Base-by-base conservation (phyloP, 2,888 invertebrate species). In the Cataglyphis livida region DNA sequence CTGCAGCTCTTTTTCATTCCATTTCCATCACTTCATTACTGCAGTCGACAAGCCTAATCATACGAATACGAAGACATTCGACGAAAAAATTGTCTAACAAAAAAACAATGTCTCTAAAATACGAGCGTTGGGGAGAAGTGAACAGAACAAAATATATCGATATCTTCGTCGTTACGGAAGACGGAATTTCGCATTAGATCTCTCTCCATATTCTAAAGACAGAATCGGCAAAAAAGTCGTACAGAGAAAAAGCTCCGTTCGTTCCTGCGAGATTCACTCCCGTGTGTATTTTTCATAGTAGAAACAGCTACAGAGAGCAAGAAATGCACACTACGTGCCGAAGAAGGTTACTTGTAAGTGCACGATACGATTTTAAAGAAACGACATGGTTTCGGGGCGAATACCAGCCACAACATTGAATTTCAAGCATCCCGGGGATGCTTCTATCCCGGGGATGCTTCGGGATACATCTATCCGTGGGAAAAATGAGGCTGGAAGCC, bases 311-410 rank as follows among this genome's bases (percentile, higher is more conserved):
- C 10, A 25, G 28, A 18, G 61, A 15, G 3, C 25, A 21, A 65
- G 15, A 66, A 76, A 57, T 41, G n/a, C 4, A 41, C n/a, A 38
- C 35, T 59, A 41, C 35, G 25, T n/a, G 48, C 25, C 21, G 59
- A 15, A 21, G 48, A 65, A 76, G 4, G 51, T 66, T 65, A 35
- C 48, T 41, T 9, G 15, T 66, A 82, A 75, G 35, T 38, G n/a
- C 21, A 41, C 65, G 41, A 75, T 59, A 44, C 41, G 18, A 44
- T 65, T 74, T 75, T 48, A 82, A 75, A 62, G 70, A 70, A 74
- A 25, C 38, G 54, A 76, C 75, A 66, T n/a, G 54, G 12, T 51
- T 76, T 41, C 15, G 75, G n/a, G 28, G 25, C 7, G 38, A 35
- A 28, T 35, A 35, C 21, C 25, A 38, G 35, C 38, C 54, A 3